These are phyloP conservation scores for Sebastes taczanowskii DNA, from an alignment of 2,797 vertebrate genomes.

Conservation along the genomic window DNA sequence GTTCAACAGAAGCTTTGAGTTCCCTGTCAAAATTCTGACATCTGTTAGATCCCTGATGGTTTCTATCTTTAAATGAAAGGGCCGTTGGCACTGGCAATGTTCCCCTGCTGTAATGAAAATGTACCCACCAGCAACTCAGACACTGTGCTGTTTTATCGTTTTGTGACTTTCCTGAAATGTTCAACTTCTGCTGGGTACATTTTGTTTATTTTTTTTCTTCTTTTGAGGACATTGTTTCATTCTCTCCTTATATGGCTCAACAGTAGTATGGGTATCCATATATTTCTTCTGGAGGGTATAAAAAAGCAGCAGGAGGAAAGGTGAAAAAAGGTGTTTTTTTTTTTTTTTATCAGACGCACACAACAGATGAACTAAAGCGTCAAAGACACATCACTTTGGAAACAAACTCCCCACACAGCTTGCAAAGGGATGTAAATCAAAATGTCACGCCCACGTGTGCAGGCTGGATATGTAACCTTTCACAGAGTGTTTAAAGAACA, in stretches of 20 bases:
- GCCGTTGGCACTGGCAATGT: constrained; percentile 27
- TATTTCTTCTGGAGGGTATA: constrained; percentile 1
- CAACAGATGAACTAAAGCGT: constrained; percentile 5
- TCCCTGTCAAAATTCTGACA: constrained; percentile 38
- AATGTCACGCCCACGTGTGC: constrained; percentile 12
- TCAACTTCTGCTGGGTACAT: constrained; percentile 16
- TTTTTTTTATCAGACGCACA: background rate
- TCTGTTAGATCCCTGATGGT: constrained; percentile 45
- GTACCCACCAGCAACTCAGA: constrained; percentile 25
- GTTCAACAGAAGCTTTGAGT: constrained; percentile 27
- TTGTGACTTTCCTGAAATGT: constrained; percentile 15
- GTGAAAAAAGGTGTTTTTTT: background rate
- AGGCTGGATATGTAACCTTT: constrained; percentile 24
- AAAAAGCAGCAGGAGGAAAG: background rate
- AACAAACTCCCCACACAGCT: constrained; percentile 20
- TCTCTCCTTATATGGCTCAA: background rate
- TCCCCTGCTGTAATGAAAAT: constrained; percentile 42
- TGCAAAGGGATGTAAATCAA: constrained; percentile 36
- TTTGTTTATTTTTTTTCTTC: constrained; percentile 5
- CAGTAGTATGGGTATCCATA: background rate
- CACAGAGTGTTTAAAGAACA: constrained; percentile 28
- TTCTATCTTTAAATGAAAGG: constrained; percentile 49
- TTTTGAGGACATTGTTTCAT: constrained; percentile 15
- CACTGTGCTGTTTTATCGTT: constrained; percentile 18
- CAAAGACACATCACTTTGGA: constrained; percentile 12